These are phyloP conservation scores for Plebejus anna DNA, from an alignment of 2,888 invertebrate genomes.

Conservation along the genomic window DNA sequence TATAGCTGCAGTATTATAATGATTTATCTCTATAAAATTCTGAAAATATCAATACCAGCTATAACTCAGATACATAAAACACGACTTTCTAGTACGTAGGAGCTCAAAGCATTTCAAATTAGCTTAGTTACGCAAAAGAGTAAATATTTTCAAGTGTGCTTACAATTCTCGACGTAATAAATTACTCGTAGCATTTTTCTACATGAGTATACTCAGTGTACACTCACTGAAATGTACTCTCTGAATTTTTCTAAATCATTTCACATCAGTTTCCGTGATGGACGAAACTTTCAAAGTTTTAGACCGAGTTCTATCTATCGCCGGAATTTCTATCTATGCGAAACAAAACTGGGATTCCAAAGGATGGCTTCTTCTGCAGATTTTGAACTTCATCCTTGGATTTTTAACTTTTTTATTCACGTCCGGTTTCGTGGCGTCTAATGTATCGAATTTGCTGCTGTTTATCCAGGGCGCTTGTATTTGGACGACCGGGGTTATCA, in stretches of 20 bases:
- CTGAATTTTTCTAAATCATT: constrained; percentile 41
- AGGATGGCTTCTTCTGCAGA: constrained; percentile 54
- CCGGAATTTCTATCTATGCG: constrained; percentile 59
- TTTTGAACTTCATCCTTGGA: constrained; percentile 55
- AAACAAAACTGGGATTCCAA: constrained; percentile 54
- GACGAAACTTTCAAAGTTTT: constrained; percentile 55
- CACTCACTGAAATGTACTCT: constrained; percentile 35
- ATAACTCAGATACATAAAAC: no score
- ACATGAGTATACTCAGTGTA: background rate
- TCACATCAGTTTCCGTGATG: constrained; percentile 46
- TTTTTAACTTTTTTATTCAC: constrained; percentile 58
- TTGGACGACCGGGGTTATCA: constrained; percentile 66
- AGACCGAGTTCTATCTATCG: constrained; percentile 55
- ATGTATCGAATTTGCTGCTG: constrained; percentile 47
- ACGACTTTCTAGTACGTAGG: background rate
- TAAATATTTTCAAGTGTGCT: background rate
- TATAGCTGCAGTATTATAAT: no score
- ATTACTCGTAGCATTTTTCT: constrained; percentile 28
- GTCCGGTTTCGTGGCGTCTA: constrained; percentile 52
- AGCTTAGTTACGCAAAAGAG: background rate
- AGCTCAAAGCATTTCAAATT: background rate
- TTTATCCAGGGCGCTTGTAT: constrained; percentile 69
- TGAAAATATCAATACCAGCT: no score
- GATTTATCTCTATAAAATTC: no score
- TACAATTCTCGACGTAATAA: constrained; percentile 29